Evolutionary conservation across 2,888 invertebrate species (phyloP).

Genomic region (Drosophila paramelanica): DNA sequence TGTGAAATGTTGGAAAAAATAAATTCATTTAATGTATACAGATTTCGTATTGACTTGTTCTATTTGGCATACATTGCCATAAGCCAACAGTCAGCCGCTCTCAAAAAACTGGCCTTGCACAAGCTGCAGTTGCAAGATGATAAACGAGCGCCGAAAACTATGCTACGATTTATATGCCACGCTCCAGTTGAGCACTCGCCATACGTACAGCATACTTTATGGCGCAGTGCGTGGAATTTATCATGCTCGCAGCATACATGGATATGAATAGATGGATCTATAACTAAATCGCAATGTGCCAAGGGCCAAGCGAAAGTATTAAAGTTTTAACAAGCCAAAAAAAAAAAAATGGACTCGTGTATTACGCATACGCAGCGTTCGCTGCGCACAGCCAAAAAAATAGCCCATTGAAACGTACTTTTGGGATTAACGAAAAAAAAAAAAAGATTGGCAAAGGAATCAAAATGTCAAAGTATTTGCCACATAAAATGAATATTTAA

Average conservation of each 20-base stretch:
- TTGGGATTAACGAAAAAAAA: conserved; percentile 18
- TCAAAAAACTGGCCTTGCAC: not conserved
- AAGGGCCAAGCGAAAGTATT: conserved; percentile 40
- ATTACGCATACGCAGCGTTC: conserved; percentile 29
- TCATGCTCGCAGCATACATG: conserved; percentile 26
- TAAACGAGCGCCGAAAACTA: conserved; percentile 53
- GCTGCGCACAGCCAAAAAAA: conserved; percentile 25
- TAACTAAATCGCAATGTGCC: conserved; percentile 16
- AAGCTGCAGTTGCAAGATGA: conserved; percentile 40
- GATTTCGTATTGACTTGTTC: not conserved
- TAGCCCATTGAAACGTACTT: conserved; percentile 31
- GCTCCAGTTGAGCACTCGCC: conserved; percentile 68
- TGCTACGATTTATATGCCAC: conserved; percentile 70
- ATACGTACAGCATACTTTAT: conserved; percentile 67
- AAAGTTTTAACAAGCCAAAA: conserved; percentile 46
- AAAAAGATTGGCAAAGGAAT: not conserved
- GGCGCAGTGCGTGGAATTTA: conserved; percentile 68
- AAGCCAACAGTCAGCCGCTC: not conserved
- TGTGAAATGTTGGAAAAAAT: conserved; percentile 74
- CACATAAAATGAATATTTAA: not conserved
- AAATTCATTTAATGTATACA: conserved; percentile 44
- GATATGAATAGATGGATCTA: conserved; percentile 1
- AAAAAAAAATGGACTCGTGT: no score
- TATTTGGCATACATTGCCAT: conserved; percentile 1
- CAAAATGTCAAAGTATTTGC: conserved; percentile 11